These are phyloP conservation scores for Squalus acanthias DNA, from an alignment of 2,797 vertebrate genomes.

Conservation along the genomic window DNA sequence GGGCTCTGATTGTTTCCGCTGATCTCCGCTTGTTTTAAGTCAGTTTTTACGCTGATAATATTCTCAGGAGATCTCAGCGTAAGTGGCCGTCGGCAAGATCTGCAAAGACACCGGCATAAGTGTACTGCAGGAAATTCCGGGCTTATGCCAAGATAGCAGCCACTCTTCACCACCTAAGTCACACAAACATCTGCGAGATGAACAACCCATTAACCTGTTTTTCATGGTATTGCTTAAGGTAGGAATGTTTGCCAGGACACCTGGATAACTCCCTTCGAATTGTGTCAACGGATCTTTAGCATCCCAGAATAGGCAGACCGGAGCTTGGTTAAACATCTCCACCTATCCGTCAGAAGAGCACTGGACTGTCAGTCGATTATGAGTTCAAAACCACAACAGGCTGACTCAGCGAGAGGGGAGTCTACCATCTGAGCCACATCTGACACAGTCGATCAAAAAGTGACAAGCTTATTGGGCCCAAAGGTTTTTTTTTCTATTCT, in stretches of 20 bases:
- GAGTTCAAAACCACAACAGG: neutral
- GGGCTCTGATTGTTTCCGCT: neutral
- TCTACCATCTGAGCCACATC: neutral
- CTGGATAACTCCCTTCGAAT: neutral
- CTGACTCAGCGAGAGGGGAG: neutral
- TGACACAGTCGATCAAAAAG: neutral
- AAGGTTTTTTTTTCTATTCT: neutral
- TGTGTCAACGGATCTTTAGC: neutral
- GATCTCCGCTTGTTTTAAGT: neutral
- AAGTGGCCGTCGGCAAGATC: neutral
- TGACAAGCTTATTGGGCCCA: neutral
- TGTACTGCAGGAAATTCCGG: neutral
- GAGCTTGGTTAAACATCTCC: neutral
- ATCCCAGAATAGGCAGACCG: neutral
- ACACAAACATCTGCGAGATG: neutral
- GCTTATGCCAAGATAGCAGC: neutral
- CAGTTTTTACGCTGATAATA: neutral
- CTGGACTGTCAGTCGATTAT: neutral
- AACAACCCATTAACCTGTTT: neutral
- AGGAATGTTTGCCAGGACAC: neutral
- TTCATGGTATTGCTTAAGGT: neutral
- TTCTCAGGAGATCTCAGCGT: neutral
- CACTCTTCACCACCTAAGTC: neutral
- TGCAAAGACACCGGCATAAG: neutral
- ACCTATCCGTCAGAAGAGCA: neutral